Percentiles rank a stretch among this genome's conserved stretches.
Conservation (phyloP, 1,140 invertebrate genomes). For the Drosophila subpulchrella region DNA sequence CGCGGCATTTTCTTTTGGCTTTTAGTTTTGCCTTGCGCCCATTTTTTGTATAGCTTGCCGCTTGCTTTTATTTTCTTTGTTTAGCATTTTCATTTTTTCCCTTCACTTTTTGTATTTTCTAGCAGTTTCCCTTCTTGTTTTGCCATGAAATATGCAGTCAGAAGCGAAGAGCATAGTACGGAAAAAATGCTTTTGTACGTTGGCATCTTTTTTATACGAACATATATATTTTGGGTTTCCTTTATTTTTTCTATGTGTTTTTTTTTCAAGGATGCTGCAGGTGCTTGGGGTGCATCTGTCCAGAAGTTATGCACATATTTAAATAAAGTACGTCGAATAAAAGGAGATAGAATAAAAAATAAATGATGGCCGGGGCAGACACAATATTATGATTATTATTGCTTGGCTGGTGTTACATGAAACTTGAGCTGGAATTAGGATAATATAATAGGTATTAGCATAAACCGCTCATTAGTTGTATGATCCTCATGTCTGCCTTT, state of each 20-base stretch:
- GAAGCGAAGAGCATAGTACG: slow-evolving; percentile 25
- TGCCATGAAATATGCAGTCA: slow-evolving; percentile 68
- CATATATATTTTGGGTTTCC: slow-evolving; percentile 19
- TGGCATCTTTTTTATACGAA: slow-evolving; percentile 32
- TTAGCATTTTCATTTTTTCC: slow-evolving; percentile 72
- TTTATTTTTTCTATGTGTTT: slow-evolving; percentile 8
- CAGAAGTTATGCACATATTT: slow-evolving; percentile 71
- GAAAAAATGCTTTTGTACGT: slow-evolving; percentile 67
- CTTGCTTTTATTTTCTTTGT: slow-evolving; percentile 76
- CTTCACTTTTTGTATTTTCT: slow-evolving; percentile 32
- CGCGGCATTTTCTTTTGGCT: slow-evolving; percentile 68
- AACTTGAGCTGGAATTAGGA: neutral
- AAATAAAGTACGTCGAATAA: slow-evolving; percentile 51
- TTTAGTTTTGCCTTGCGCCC: slow-evolving; percentile 63
- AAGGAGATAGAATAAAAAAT: slow-evolving; percentile 47
- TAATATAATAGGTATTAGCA: neutral
- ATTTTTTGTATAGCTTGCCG: slow-evolving; percentile 64
- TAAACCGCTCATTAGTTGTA: neutral
- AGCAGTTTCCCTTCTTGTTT: slow-evolving; percentile 24
- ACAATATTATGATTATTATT: slow-evolving; percentile 18
- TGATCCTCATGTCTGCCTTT: too few relatives aligned
- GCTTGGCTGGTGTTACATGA: neutral
- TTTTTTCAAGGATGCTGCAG: slow-evolving; percentile 65
- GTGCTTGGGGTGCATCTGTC: slow-evolving; percentile 49
- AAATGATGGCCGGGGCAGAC: slow-evolving; percentile 32